Percentiles rank a stretch among this genome's conserved stretches.
These are phyloP conservation scores for Lamellibrachia columna DNA, from an alignment of 2,888 invertebrate species.

Conservation along the genomic window DNA sequence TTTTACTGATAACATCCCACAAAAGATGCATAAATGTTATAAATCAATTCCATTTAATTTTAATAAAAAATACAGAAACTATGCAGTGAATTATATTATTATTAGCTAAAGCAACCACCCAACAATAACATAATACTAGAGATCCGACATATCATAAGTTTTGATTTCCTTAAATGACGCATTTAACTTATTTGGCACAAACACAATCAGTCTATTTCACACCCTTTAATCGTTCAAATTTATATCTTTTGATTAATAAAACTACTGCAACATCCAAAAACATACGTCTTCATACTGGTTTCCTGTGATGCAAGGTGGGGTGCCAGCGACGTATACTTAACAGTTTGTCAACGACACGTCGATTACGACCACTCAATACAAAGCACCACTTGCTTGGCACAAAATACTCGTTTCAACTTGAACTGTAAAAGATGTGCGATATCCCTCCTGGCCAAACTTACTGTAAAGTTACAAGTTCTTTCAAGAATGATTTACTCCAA, in stretches of 20 bases:
- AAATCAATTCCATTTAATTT: not conserved
- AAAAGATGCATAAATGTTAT: too few relatives aligned
- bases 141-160: not conserved
- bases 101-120: not conserved
- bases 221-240: not conserved
- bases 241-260: too few relatives aligned
- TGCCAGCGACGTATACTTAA: not conserved
- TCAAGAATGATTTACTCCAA: too few relatives aligned
- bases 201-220: not conserved
- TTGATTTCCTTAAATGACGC: not conserved
- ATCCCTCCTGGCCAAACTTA: too few relatives aligned
- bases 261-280: not conserved
- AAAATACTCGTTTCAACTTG: not conserved
- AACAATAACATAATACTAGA: not conserved
- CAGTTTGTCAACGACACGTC: not conserved
- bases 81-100: not conserved
- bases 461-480: too few relatives aligned
- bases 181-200: not conserved
- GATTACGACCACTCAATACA: not conserved
- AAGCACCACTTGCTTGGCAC: not conserved
- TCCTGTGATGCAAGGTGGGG: not conserved
- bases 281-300: not conserved
- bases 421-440: not conserved
- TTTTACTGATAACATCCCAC: too few relatives aligned
- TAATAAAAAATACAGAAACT: not conserved